phyloP scores from a whole-genome alignment of 2,113 vertebrate species.

The Dolichallabes microphthalmus region DNA sequence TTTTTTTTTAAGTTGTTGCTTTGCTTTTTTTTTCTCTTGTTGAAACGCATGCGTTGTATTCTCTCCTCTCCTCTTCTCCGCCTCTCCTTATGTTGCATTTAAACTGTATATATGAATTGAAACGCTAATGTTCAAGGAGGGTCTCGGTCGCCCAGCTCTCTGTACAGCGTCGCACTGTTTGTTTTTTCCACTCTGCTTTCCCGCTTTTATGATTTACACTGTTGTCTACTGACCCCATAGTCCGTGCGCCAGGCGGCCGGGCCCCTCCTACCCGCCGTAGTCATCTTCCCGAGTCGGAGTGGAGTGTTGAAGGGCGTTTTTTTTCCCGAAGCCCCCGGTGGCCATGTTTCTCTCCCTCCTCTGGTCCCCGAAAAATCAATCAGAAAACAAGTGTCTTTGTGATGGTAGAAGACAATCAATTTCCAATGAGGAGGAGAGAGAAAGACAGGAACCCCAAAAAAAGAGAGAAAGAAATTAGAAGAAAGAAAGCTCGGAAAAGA shows the following conservation, averaged over 20 bases:
- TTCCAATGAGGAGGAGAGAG: slow-evolving; percentile 72
- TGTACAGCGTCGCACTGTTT: slow-evolving; percentile 22
- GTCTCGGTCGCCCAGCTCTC: slow-evolving; percentile 7
- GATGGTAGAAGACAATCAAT: slow-evolving; percentile 84
- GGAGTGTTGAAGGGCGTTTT: slow-evolving; percentile 21
- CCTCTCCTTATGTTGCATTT: slow-evolving; percentile 36
- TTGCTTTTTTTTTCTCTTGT: slow-evolving; percentile 11
- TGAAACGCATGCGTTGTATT: slow-evolving; percentile 41
- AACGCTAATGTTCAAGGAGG: slow-evolving; percentile 8
- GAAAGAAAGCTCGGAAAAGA: slow-evolving; percentile 56
- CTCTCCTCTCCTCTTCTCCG: slow-evolving; percentile 4
- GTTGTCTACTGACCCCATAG: slow-evolving; percentile 6
- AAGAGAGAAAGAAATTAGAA: slow-evolving; percentile 54
- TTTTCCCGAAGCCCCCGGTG: slow-evolving; percentile 50
- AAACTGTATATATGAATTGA: slow-evolving; percentile 45
- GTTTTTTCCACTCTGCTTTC: background rate
- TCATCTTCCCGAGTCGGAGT: slow-evolving; percentile 30
- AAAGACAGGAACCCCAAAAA: slow-evolving; percentile 49
- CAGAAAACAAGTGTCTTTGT: slow-evolving; percentile 83
- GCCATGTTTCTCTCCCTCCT: slow-evolving; percentile 69
- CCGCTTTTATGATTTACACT: slow-evolving; percentile 22
- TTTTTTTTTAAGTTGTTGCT: slow-evolving; percentile 8
- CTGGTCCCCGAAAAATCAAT: slow-evolving; percentile 71
- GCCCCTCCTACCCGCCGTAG: slow-evolving; percentile 19
- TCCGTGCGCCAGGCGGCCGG: slow-evolving; percentile 16